Evolutionary conservation across 2,888 invertebrate species (phyloP).

Genomic region (Ennomos erosarius): DNA sequence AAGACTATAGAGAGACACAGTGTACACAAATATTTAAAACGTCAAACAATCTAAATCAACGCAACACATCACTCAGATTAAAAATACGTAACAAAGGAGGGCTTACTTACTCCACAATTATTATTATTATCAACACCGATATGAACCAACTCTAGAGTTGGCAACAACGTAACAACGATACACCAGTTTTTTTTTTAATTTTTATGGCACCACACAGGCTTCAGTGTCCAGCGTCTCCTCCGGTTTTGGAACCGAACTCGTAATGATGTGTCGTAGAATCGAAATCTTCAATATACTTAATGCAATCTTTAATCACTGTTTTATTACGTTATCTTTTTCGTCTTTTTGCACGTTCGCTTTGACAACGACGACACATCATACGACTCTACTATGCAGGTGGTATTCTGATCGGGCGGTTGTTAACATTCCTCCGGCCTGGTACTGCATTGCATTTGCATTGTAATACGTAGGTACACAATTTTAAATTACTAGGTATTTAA

Average conservation of each 20-base stretch:
- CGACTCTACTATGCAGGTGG: neutral
- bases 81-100: constrained; percentile 12
- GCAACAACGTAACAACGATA: constrained; percentile 13
- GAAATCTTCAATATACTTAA: no score
- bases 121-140: constrained; percentile 29
- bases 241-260: neutral
- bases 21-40: constrained; percentile 12
- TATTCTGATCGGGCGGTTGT: constrained; percentile 12
- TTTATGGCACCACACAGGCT: constrained; percentile 16
- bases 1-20: constrained; percentile 28
- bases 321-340: no score
- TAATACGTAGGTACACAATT: constrained; percentile 5
- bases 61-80: constrained; percentile 21
- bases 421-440: constrained; percentile 14
- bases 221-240: neutral
- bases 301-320: no score
- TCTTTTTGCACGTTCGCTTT: no score
- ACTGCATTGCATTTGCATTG: constrained; percentile 17
- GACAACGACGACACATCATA: neutral
- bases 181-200: constrained; percentile 6
- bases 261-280: constrained; percentile 4
- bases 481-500: constrained; percentile 18
- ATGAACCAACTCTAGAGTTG: constrained; percentile 14
- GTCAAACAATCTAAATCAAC: constrained; percentile 17
- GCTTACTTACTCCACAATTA: constrained; percentile 16